Base-by-base conservation (phyloP, 1,140 invertebrate species). In the Temnothorax curvispinosus region DNA sequence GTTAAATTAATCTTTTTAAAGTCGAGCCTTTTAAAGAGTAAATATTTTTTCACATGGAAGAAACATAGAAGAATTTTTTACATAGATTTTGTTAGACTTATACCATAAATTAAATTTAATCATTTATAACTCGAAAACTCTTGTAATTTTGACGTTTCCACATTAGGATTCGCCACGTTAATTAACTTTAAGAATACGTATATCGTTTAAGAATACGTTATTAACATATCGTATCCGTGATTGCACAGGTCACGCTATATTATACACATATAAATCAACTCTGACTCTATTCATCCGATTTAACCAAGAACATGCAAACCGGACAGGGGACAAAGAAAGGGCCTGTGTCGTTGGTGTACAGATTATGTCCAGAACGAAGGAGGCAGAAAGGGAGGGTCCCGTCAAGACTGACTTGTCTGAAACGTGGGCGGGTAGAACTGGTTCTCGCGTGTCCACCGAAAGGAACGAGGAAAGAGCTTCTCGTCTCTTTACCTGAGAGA, bases 391-490 rank as follows among this genome's bases (percentile, higher is more conserved):
- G 54, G 71, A 88, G 47, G 58, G 18, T 47, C 67, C 52, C 82
- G 62, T 76, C 74, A 52, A 62, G 85, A 77, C 56, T 32, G 85
- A 64, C 87, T 89, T 90, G 89, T 88, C 80, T 85, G 88, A 74
- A 87, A 92, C 89, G 91, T 93, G 89, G 92, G 92, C 92, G 92
- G 87, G 87, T 88, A 88, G 91, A 93, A 93, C 92, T 93, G 92
- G 92, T 93, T 93, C 90, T 88, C 84, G 72, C 78, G 77, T 84
- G 78, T 87, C 87, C 72, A 74, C 56, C 74, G 67, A 64, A 81
- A 80, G 50, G 50, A 72, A 75, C 64, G 67, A 81, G 62, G 4
- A 54, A 52, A 44, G 44, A 56, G 52, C 47, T 11, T 54, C 18
- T 84, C 27, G 54, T 47, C 67, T 84, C 69, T 35, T 52, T 21